Evolutionary conservation across 2,888 invertebrate genomes (phyloP).

Genomic region (Sepiola atlantica): DNA sequence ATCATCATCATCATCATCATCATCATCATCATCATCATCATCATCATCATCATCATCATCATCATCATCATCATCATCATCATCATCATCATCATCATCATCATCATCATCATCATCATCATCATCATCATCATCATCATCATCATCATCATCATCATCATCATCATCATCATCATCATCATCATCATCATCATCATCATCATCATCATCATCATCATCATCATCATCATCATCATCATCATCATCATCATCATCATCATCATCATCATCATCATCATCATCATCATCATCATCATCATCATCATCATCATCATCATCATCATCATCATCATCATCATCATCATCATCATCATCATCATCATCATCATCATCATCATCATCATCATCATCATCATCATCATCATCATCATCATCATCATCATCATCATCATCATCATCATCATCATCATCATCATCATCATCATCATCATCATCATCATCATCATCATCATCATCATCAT

Average conservation of each 20-base stretch:
- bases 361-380: neutral
- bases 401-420: neutral
- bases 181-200: constrained; percentile 13
- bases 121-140: neutral
- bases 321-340: constrained; percentile 32
- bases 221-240: neutral
- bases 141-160: neutral
- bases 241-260: neutral
- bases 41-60: neutral
- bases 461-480: constrained; percentile 33
- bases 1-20: neutral
- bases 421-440: neutral
- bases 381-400: neutral
- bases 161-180: neutral
- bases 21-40: neutral
- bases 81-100: neutral
- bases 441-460: neutral
- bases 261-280: neutral
- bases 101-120: neutral
- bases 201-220: neutral
- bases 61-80: neutral
- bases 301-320: neutral
- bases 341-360: neutral
- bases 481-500: neutral
- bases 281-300: neutral